Conservation (phyloP, 2,797 vertebrate genomes). For the Todus mexicanus region DNA sequence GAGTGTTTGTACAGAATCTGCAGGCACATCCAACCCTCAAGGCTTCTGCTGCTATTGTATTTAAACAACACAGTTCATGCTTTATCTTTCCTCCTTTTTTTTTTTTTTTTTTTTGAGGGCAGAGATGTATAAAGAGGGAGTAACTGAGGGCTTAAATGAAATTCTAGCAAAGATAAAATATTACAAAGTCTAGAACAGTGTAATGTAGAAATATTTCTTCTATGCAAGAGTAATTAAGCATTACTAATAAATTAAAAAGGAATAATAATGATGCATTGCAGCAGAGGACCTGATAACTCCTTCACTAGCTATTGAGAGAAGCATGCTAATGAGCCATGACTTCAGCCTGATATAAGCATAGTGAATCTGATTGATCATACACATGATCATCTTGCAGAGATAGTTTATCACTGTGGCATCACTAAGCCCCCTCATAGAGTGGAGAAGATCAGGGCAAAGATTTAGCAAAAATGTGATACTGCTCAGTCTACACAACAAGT, state of each 20-base stretch:
- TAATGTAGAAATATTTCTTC: not conserved
- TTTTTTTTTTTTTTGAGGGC: too few relatives aligned
- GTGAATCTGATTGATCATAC: not conserved
- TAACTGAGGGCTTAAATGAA: not conserved
- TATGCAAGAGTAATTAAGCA: not conserved
- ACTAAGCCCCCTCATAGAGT: not conserved
- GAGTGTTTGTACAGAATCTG: not conserved
- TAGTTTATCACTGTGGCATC: not conserved
- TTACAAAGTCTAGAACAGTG: not conserved
- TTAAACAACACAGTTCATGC: not conserved
- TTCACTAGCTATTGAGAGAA: not conserved
- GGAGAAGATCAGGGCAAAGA: not conserved
- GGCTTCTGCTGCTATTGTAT: not conserved
- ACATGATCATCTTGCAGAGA: not conserved
- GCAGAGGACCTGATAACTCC: not conserved
- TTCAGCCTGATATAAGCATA: not conserved
- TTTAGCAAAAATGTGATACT: not conserved
- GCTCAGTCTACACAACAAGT: not conserved
- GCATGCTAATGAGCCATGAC: conserved; percentile 1
- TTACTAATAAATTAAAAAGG: conserved; percentile 1
- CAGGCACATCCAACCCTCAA: not conserved
- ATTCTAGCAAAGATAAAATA: not conserved
- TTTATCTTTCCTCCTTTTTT: not conserved
- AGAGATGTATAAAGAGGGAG: not conserved
- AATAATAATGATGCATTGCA: not conserved